phyloP scores from a whole-genome alignment of 2,113 vertebrate genomes.

The Mesembrinibis cayennensis region DNA sequence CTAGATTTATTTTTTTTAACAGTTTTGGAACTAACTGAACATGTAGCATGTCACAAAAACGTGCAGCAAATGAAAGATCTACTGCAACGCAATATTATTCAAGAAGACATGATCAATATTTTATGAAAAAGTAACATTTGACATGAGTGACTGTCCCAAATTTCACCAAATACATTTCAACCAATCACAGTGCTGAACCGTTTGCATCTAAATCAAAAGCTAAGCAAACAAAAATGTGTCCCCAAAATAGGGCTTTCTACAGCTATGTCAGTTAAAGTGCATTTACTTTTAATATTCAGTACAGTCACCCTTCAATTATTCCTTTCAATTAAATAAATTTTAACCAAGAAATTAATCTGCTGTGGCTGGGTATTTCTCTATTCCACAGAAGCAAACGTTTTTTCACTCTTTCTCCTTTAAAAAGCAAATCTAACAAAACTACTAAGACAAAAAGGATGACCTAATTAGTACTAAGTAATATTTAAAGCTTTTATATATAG shows the following conservation, averaged over 20 bases:
- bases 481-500: conserved; percentile 38
- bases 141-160: conserved; percentile 48
- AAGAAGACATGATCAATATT: conserved; percentile 29
- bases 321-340: conserved; percentile 38
- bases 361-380: neutral
- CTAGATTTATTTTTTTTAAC: neutral
- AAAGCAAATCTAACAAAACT: conserved; percentile 40
- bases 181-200: conserved; percentile 11
- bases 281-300: conserved; percentile 9
- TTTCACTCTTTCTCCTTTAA: neutral
- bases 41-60: neutral
- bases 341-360: conserved; percentile 43
- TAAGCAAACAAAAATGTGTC: neutral
- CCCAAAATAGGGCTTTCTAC: conserved; percentile 22
- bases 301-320: conserved; percentile 36
- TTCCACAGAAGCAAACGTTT: conserved; percentile 19
- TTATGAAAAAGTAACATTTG: conserved; percentile 47
- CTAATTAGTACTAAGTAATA: conserved; percentile 48
- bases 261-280: neutral
- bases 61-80: neutral
- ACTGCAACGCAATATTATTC: neutral
- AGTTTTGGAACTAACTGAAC: neutral
- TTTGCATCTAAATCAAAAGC: conserved; percentile 31
- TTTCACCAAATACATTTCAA: conserved; percentile 39
- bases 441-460: conserved; percentile 40